Base-by-base conservation (phyloP, 2,113 vertebrate genomes). In the Phainopepla nitens region DNA sequence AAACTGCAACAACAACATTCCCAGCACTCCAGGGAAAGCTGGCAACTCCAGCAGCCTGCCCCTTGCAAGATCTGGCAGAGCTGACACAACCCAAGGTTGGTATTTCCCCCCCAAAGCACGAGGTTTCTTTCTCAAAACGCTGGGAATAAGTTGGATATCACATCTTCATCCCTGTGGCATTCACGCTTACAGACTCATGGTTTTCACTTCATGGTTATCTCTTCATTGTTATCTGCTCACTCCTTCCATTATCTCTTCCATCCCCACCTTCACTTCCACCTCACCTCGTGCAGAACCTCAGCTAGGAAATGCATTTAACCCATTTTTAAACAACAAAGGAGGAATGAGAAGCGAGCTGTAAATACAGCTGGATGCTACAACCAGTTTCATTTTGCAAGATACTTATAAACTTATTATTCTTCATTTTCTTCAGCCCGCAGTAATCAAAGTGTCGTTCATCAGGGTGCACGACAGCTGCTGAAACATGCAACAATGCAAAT, bases 1-100 rank as follows among this genome's bases (percentile, higher is more conserved):
- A 91, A 99, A 98, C 99, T 99, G 97, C 91, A 78, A 82, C 78
- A 5, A 87, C 49, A 7, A 81, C 66, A 50, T 7, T 81, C 39
- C 82, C 41, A 77, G n/a, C 3, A 27, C 5, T 21, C 4, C 60
- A 11, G 0, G 17, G 11, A 14, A 29, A 60, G 9, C 0, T 13
- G 25, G 39, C 2, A 13, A 31, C 4, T 36, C 19, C 58, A n/a
- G 42, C 23, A 23, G 60, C 27, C 53, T 12, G 6, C 1, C 11
- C 35, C 61, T 2, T 11, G 54, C 53, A 56, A n/a, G 78, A 27
- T 3, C 19, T 22, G 28, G 42, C 4, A 2, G 10, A 41, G 33
- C 6, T 54, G 68, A 7, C 50, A 35, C 25, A 15, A 10, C 14
- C 7, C 15, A 3, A 29, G 7, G 3, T 19, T 11, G 7, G 3